Evolutionary conservation across 2,113 vertebrate species (phyloP).

Genomic region (Oryctolagus cuniculus): mOryCun1.1 NC_091445.1:48448501-48449000

Average conservation of each 20-base stretch:
- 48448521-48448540: too few relatives aligned
- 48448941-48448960: too few relatives aligned
- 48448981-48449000: too few relatives aligned
- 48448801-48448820: too few relatives aligned
- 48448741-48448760: not conserved
- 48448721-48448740: not conserved
- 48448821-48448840: too few relatives aligned
- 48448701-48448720: not conserved
- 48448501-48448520: rapidly evolving
- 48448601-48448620: not conserved
- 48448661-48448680: not conserved
- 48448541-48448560: not conserved
- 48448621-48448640: not conserved
- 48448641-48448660: not conserved
- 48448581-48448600: not conserved
- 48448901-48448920: too few relatives aligned
- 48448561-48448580: not conserved
- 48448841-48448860: too few relatives aligned
- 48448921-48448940: too few relatives aligned
- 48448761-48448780: not conserved
- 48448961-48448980: too few relatives aligned
- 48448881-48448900: rapidly evolving
- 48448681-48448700: not conserved
- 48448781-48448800: not conserved
- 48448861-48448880: too few relatives aligned